Evolutionary conservation across 64 coral and sea anemone genomes (phyloP).

Genomic region (Actinia tenebrosa): DNA sequence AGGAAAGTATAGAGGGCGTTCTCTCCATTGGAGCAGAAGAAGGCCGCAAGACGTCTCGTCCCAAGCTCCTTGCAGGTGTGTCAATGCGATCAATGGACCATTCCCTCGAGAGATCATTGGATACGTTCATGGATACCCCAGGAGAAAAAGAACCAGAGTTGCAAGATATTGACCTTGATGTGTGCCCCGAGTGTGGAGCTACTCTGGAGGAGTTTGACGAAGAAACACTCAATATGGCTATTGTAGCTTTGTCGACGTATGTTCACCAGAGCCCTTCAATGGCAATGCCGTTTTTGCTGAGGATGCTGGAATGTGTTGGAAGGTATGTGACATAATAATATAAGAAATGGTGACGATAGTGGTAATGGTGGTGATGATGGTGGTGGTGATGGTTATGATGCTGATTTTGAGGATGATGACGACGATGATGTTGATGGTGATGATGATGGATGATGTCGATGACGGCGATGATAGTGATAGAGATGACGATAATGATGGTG

Average conservation of each 20-base stretch:
- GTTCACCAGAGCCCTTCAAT: slow-evolving; percentile 86
- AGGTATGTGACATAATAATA: slow-evolving; percentile 41
- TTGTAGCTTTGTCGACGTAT: slow-evolving; percentile 91
- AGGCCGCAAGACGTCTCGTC: slow-evolving; percentile 25
- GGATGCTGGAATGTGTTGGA: slow-evolving; percentile 84
- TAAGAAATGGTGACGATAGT: too few species aligned
- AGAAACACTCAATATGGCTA: slow-evolving; percentile 90
- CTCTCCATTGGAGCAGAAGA: slow-evolving; percentile 25
- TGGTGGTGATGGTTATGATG: too few species aligned
- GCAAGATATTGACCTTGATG: slow-evolving; percentile 73
- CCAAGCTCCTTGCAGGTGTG: slow-evolving; percentile 48
- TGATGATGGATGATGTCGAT: too few species aligned
- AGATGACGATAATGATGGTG: too few species aligned
- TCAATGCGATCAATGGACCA: slow-evolving; percentile 76
- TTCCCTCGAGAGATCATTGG: slow-evolving; percentile 38
- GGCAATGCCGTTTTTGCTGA: slow-evolving; percentile 82
- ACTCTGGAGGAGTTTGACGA: slow-evolving; percentile 94
- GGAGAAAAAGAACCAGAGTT: slow-evolving; percentile 44
- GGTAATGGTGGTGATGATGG: too few species aligned
- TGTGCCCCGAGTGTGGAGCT: slow-evolving; percentile 77
- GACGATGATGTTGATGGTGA: too few species aligned
- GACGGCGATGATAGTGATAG: too few species aligned
- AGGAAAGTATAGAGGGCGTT: slow-evolving; percentile 45
- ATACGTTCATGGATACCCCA: slow-evolving; percentile 40
- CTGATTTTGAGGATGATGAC: too few species aligned